Percentiles rank a stretch among this genome's conserved stretches.
phyloP scores from a whole-genome alignment of 2,888 invertebrate species.

The Ceraclea dissimilis region DNA sequence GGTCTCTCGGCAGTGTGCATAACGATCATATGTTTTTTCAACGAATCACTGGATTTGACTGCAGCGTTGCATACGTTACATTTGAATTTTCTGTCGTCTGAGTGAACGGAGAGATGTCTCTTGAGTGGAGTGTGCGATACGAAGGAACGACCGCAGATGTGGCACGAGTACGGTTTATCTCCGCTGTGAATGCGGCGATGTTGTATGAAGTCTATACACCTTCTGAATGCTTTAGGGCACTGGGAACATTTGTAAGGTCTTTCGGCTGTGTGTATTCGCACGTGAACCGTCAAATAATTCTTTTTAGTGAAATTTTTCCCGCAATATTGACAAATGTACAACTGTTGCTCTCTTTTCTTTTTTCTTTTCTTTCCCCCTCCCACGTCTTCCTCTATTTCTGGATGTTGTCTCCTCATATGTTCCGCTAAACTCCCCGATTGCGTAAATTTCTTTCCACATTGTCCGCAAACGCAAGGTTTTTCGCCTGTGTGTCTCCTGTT shows the following conservation, averaged over 20 bases:
- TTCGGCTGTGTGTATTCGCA: slow-evolving; percentile 40
- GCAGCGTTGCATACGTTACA: slow-evolving; percentile 19
- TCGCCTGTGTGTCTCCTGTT: slow-evolving; percentile 20
- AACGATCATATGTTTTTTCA: slow-evolving; percentile 18
- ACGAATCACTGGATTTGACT: slow-evolving; percentile 17
- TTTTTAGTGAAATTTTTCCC: slow-evolving; percentile 39
- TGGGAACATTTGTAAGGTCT: slow-evolving; percentile 37
- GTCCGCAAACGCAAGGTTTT: slow-evolving; percentile 13
- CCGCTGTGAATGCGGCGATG: slow-evolving; percentile 34
- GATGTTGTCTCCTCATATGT: slow-evolving; percentile 15
- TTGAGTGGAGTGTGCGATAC: slow-evolving; percentile 12
- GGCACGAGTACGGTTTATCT: slow-evolving; percentile 17
- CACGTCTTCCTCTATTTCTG: background rate
- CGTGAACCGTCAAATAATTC: slow-evolving; percentile 35
- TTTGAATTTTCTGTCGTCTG: slow-evolving; percentile 18
- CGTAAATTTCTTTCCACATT: slow-evolving; percentile 16
- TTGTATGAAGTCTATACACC: slow-evolving; percentile 33
- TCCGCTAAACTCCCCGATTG: slow-evolving; percentile 14
- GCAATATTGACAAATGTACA: slow-evolving; percentile 35
- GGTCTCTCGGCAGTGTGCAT: slow-evolving; percentile 39
- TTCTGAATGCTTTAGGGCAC: slow-evolving; percentile 37
- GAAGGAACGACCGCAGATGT: slow-evolving; percentile 17
- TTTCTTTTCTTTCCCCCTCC: slow-evolving; percentile 9
- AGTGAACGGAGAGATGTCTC: slow-evolving; percentile 17
- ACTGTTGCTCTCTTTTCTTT: slow-evolving; percentile 2